phyloP scores from a whole-genome alignment of 2,797 vertebrate genomes.

The Pelochelys cantorii region DNA sequence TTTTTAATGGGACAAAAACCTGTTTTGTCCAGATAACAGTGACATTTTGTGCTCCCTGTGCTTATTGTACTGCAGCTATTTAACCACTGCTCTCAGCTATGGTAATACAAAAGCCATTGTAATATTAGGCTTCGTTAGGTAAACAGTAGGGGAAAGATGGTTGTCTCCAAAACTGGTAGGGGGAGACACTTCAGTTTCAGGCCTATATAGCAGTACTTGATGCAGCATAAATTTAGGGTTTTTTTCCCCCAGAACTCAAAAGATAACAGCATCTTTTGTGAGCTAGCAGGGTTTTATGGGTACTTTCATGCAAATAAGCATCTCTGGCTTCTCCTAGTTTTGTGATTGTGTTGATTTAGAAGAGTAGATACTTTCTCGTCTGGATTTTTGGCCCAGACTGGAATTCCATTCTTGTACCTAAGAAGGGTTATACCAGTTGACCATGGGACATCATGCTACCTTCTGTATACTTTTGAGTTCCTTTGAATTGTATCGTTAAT shows the following conservation, averaged over 20 bases:
- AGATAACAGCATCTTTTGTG: rapidly evolving
- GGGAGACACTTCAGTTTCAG: background rate
- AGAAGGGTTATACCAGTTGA: background rate
- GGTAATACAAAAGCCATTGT: background rate
- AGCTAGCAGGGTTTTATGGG: rapidly evolving
- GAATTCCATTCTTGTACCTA: background rate
- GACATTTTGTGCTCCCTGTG: background rate
- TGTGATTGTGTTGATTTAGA: background rate
- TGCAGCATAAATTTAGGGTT: background rate
- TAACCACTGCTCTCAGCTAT: background rate
- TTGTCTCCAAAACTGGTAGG: rapidly evolving
- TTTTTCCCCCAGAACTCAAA: background rate
- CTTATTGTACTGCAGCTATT: rapidly evolving
- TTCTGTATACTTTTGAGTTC: background rate
- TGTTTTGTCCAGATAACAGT: background rate
- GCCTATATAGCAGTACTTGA: background rate
- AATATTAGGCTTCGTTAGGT: background rate
- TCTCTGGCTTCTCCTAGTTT: background rate
- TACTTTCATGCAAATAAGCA: background rate
- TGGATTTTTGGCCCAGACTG: too few relatives aligned
- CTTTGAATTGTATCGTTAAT: rapidly evolving
- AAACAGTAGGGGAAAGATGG: rapidly evolving
- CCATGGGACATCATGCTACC: background rate
- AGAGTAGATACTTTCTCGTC: rapidly evolving
- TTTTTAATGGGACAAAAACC: background rate